Percentiles rank a stretch among this genome's conserved stretches.
These are phyloP conservation scores for Petrocephalus sullivani DNA, from an alignment of 2,797 vertebrate species.

Conservation along the genomic window DNA sequence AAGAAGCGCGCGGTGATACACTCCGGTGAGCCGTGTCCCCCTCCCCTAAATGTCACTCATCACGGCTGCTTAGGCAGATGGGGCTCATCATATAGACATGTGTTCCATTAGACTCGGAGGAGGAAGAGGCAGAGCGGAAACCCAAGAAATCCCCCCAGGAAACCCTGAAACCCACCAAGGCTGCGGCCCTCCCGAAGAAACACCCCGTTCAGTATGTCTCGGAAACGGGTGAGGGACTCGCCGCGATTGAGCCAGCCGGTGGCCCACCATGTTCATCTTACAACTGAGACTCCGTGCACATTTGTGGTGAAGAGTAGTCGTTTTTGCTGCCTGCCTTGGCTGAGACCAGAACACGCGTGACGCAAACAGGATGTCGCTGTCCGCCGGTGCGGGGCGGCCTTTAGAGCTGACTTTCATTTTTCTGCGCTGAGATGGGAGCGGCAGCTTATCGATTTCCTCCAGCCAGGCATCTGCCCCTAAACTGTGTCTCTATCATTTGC, in stretches of 20 bases:
- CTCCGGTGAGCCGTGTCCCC: slow-evolving; percentile 56
- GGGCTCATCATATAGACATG: neutral
- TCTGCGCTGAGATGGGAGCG: neutral
- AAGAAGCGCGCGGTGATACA: slow-evolving; percentile 72
- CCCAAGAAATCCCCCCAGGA: slow-evolving; percentile 66
- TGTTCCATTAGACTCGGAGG: slow-evolving; percentile 72
- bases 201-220: slow-evolving; percentile 83
- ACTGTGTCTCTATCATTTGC: neutral
- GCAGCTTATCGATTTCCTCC: neutral
- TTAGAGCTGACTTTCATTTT: neutral
- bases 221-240: slow-evolving; percentile 78
- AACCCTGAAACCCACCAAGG: slow-evolving; percentile 51
- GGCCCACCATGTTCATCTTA: neutral
- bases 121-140: slow-evolving; percentile 65
- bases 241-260: neutral
- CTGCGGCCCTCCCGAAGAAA: slow-evolving; percentile 54
- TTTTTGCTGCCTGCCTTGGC: neutral
- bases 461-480: neutral
- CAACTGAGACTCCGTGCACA: neutral
- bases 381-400: neutral
- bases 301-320: neutral
- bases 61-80: neutral
- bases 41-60: neutral
- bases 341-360: neutral
- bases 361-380: neutral